phyloP scores from a whole-genome alignment of 2,888 invertebrate species.

The Lottia gigantea region DNA sequence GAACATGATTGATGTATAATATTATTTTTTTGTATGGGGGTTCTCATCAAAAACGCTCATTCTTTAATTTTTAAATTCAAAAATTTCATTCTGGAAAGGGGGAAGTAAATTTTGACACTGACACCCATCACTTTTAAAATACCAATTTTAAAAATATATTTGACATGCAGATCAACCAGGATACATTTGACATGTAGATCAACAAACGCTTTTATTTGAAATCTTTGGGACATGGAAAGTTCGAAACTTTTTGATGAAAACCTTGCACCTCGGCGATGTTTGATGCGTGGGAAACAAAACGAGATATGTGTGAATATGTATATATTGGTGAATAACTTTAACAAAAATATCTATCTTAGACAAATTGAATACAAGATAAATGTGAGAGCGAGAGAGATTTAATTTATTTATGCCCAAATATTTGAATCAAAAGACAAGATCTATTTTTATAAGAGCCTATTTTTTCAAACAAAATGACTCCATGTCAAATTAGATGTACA shows the following conservation, averaged over 20 bases:
- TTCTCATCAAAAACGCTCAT: background rate
- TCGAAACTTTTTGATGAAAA: background rate
- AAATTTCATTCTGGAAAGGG: too few relatives aligned
- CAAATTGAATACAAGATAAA: slow-evolving; percentile 14
- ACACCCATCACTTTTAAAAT: too few relatives aligned
- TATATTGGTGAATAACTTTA: slow-evolving; percentile 10
- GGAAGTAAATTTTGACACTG: too few relatives aligned
- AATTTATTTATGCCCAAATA: slow-evolving; percentile 19
- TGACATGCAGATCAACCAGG: too few relatives aligned
- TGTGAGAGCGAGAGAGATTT: slow-evolving; percentile 2
- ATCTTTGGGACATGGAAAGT: too few relatives aligned
- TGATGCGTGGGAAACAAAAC: slow-evolving; percentile 13
- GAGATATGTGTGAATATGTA: slow-evolving; percentile 20
- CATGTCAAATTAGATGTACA: background rate
- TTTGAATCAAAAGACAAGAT: slow-evolving; percentile 22
- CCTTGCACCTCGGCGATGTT: slow-evolving; percentile 10
- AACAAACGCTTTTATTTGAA: too few relatives aligned
- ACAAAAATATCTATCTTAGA: slow-evolving; percentile 13
- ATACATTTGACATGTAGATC: too few relatives aligned
- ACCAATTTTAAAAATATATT: too few relatives aligned
- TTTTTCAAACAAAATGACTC: slow-evolving; percentile 22
- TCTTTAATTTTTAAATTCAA: too few relatives aligned
- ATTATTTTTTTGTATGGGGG: slow-evolving; percentile 9
- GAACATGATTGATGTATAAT: slow-evolving; percentile 8
- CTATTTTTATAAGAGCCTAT: slow-evolving; percentile 27